Evolutionary conservation across 2,797 vertebrate genomes (phyloP).

Genomic region (Mallotus villosus): DNA sequence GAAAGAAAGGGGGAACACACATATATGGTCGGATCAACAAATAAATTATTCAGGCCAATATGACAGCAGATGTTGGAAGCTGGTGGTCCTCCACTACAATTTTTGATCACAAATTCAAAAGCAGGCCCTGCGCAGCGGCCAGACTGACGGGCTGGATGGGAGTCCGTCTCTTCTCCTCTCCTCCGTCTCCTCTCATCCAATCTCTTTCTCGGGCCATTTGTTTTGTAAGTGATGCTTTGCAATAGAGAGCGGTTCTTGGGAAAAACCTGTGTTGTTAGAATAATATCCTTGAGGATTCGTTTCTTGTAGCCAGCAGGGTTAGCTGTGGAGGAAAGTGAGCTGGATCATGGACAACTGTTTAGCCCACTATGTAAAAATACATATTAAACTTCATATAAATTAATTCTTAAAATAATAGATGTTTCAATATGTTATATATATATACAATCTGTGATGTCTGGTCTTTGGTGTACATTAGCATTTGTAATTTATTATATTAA

Average conservation of each 20-base stretch:
- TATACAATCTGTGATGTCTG: too few species aligned
- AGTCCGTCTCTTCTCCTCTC: constrained; percentile 12
- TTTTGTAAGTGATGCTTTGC: constrained; percentile 14
- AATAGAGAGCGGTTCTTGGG: constrained; percentile 22
- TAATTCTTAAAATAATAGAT: neutral
- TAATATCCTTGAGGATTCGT: neutral
- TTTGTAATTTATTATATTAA: too few species aligned
- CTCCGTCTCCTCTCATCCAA: constrained; percentile 17
- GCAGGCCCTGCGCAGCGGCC: constrained; percentile 63
- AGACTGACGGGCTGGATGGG: constrained; percentile 46
- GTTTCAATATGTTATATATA: too few species aligned
- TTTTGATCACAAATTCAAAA: constrained; percentile 75
- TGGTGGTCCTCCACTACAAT: constrained; percentile 54
- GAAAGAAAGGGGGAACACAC: constrained; percentile 21
- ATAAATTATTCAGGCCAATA: constrained; percentile 72
- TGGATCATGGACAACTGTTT: neutral
- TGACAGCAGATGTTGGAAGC: constrained; percentile 73
- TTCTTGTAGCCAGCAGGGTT: neutral
- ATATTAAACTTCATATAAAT: neutral
- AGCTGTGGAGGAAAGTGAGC: neutral
- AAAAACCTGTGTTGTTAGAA: neutral
- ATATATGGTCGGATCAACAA: constrained; percentile 67
- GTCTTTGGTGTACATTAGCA: too few species aligned
- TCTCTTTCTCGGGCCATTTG: constrained; percentile 46
- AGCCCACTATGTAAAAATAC: too few species aligned